Evolutionary conservation across 2,888 invertebrate species (phyloP).

Genomic region (Lasius fuliginosus): DNA sequence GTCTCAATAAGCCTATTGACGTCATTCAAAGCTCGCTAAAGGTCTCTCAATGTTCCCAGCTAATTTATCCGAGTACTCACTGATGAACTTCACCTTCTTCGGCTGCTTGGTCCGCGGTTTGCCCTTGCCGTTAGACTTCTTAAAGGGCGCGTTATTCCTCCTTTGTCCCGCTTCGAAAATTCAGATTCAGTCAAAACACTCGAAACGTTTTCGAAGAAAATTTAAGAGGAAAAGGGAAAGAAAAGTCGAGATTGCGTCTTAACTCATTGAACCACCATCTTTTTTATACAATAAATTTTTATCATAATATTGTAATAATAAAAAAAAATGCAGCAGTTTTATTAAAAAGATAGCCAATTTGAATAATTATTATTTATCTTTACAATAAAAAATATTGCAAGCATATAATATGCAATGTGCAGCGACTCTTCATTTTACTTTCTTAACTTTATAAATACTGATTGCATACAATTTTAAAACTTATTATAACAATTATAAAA

Average conservation of each 20-base stretch:
- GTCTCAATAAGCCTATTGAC: not conserved
- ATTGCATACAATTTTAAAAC: not conserved
- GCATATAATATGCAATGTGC: not conserved
- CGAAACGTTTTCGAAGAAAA: constrained; percentile 49
- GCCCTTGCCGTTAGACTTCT: constrained; percentile 92
- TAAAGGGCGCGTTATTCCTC: constrained; percentile 90
- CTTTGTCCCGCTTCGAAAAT: constrained; percentile 77
- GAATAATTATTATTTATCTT: not conserved
- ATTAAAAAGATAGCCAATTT: not conserved
- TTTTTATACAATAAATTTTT: not conserved
- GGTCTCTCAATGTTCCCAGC: not conserved
- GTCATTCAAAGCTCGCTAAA: constrained; percentile 1
- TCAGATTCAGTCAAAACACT: constrained; percentile 65
- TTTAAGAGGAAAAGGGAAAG: not conserved
- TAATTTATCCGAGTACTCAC: constrained; percentile 89
- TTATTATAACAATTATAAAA: not conserved
- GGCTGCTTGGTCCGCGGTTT: constrained; percentile 95
- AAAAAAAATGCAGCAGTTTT: constrained; percentile 8
- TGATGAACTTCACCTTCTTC: constrained; percentile 96
- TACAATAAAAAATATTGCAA: not conserved
- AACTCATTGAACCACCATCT: constrained; percentile 15
- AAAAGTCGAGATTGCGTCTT: not conserved
- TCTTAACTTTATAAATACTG: not conserved
- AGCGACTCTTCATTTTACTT: not conserved
- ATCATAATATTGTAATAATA: not conserved